phyloP scores from a whole-genome alignment of 2,888 invertebrate genomes.

The Calliphora vomitoria region DNA sequence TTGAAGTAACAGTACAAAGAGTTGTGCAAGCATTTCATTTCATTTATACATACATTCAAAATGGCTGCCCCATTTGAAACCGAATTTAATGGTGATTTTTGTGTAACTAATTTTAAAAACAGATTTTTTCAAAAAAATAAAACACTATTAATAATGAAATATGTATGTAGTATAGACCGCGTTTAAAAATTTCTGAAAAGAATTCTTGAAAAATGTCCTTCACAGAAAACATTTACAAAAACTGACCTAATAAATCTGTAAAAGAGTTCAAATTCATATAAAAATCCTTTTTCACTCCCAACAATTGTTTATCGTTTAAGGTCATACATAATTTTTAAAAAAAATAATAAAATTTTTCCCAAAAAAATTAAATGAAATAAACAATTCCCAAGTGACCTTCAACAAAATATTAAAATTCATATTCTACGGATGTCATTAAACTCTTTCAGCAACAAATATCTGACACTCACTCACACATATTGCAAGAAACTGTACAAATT shows the following conservation, averaged over 20 bases:
- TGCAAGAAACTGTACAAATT: slow-evolving; percentile 72
- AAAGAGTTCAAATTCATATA: slow-evolving; percentile 49
- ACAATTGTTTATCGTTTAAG: slow-evolving; percentile 24
- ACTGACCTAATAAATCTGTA: slow-evolving; percentile 50
- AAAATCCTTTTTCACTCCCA: slow-evolving; percentile 28
- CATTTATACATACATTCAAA: not conserved
- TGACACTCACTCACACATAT: not conserved
- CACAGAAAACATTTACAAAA: slow-evolving; percentile 7
- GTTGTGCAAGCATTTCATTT: not conserved
- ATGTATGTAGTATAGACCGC: not conserved
- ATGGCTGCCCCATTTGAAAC: not conserved
- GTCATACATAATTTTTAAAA: slow-evolving; percentile 6
- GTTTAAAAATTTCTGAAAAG: not conserved
- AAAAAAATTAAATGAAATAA: slow-evolving; percentile 4
- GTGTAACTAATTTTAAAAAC: slow-evolving; percentile 9
- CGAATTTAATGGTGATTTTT: not conserved
- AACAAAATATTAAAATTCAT: slow-evolving; percentile 77
- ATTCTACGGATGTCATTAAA: slow-evolving; percentile 76
- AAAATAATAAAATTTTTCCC: slow-evolving; percentile 36
- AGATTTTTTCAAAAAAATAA: not conserved
- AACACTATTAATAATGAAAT: not conserved
- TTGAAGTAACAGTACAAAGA: not conserved
- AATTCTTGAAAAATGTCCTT: slow-evolving; percentile 45
- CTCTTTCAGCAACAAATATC: slow-evolving; percentile 33
- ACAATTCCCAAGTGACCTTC: slow-evolving; percentile 77